These are phyloP conservation scores for Atrina japonica DNA, from an alignment of 2,888 invertebrate species.

Conservation along the genomic window DNA sequence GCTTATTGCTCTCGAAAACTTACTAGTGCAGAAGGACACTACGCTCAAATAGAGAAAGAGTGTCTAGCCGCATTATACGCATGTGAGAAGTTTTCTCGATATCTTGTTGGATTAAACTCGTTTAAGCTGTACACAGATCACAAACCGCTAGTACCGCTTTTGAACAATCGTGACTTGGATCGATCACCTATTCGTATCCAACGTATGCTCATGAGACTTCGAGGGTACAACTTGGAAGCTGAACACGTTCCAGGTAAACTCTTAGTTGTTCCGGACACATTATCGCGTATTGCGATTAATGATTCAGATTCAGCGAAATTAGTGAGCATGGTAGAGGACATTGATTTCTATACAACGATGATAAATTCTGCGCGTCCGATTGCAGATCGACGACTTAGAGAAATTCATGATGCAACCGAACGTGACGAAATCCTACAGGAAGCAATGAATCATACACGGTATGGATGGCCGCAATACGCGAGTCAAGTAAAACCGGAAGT, in stretches of 20 bases:
- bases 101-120: conserved; percentile 43
- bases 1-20: neutral
- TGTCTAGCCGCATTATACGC: conserved; percentile 50
- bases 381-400: neutral
- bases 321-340: neutral
- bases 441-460: too few species aligned
- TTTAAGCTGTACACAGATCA: conserved; percentile 54
- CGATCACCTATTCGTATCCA: neutral
- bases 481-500: conserved; percentile 15
- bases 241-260: conserved; percentile 3
- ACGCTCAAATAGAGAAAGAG: conserved; percentile 57
- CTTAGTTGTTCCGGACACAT: neutral
- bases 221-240: neutral
- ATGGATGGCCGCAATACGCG: conserved; percentile 42
- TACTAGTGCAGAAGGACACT: conserved; percentile 30
- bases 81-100: conserved; percentile 50
- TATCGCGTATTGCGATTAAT: neutral
- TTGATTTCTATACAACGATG: neutral
- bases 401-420: neutral
- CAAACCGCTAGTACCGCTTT: conserved; percentile 54
- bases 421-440: too few species aligned
- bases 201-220: too few species aligned
- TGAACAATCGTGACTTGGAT: conserved; percentile 38
- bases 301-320: neutral
- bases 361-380: neutral